Base-by-base conservation (phyloP, 2,888 invertebrate species). In the Carcina quercana region DNA sequence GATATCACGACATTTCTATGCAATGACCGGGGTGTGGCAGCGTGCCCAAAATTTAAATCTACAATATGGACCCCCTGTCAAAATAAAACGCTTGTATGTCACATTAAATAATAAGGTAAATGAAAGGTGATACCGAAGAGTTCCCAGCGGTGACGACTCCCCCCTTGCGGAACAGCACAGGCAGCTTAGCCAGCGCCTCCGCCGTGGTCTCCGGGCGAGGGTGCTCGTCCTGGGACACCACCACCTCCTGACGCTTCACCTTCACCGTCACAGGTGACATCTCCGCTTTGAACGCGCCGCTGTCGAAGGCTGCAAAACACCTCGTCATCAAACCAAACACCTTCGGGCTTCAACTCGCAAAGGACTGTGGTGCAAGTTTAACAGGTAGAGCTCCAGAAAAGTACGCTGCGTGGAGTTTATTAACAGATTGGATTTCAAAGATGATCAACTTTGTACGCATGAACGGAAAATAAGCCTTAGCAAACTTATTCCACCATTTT, bases 81-180 rank as follows among this genome's bases (percentile, higher is more conserved):
- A n/a, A n/a, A n/a, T n/a, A n/a, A n/a, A n/a, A n/a, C n/a, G n/a
- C n/a, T n/a, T n/a, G n/a, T n/a, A n/a, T n/a, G n/a, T n/a, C n/a
- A n/a, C n/a, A n/a, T n/a, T n/a, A n/a, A n/a, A n/a, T n/a, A n/a
- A n/a, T n/a, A 10, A 11, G 12, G 24, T 8, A 12, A 28, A 14
- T 39, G 30, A 15, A 20, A n/a, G 21, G 4, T 28, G 8, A 13
- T n/a, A 93, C 94, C 87, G 97, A 97, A 33, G 97, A 95, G 51
- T 93, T 91, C 20, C 96, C 98, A 42, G 97, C 97, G n/a, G 96
- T 96, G 2, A 97, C 96, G 3, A 93, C 88, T 15, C 98, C 98
- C 38, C 93, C 90, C 67, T 97, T 95, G 61, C 96, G 93, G 75
- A 98, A 98, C 14, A 97, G 85, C 1, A 95, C 86, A 0, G 92